These are phyloP conservation scores for Trachythela sp. DNA, from an alignment of 64 coral and sea anemone genomes.

Conservation along the genomic window DNA sequence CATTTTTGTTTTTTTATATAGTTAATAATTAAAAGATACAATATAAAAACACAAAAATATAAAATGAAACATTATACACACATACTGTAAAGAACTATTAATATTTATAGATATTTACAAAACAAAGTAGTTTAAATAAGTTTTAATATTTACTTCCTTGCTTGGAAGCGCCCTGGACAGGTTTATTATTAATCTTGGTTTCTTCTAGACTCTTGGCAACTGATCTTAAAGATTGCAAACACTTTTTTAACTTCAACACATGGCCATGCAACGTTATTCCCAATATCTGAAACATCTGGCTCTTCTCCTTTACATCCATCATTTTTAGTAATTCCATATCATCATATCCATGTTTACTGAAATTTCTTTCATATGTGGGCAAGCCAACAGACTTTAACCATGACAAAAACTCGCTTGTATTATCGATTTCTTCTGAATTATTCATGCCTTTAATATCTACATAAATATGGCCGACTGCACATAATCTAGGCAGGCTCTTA, in stretches of 20 bases:
- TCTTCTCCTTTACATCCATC: conserved; percentile 33
- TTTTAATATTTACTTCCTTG: too few species aligned
- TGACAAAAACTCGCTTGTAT: conserved; percentile 34
- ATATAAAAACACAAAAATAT: too few species aligned
- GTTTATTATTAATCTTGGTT: too few species aligned
- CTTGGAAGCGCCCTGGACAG: too few species aligned
- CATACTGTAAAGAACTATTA: too few species aligned
- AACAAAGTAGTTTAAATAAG: too few species aligned
- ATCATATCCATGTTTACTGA: conserved; percentile 23
- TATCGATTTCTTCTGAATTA: not conserved
- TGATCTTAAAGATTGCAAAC: not conserved
- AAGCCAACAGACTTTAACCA: conserved; percentile 22
- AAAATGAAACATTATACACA: too few species aligned
- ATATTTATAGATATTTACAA: too few species aligned
- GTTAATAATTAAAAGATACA: too few species aligned
- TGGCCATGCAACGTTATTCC: conserved; percentile 23
- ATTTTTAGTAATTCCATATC: conserved; percentile 42
- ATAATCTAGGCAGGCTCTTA: not conserved
- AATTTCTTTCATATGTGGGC: not conserved
- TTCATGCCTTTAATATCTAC: not conserved
- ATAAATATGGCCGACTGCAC: not conserved
- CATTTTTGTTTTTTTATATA: too few species aligned
- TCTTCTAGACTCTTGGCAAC: not conserved
- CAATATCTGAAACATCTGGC: conserved; percentile 27
- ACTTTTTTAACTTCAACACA: conserved; percentile 34